Base-by-base conservation (phyloP, 2,797 vertebrate genomes). In the Alauda arvensis region DNA sequence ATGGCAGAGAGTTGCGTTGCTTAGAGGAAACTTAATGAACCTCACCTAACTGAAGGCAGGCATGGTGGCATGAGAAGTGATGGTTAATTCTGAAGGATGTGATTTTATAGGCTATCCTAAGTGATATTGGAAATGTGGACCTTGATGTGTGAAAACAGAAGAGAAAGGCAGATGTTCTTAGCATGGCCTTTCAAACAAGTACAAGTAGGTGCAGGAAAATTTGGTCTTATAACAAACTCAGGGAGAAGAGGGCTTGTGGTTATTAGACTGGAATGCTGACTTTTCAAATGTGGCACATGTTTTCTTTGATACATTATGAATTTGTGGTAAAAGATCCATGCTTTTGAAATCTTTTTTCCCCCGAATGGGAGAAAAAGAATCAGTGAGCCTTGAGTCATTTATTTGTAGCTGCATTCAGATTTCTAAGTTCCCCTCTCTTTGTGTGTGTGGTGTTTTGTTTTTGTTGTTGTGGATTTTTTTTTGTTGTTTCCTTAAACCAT, bases 401-500 rank as follows among this genome's bases (percentile, higher is more conserved):
- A 16, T 69, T 57, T 63, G 21, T 69, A 83, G 39, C 43, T 68
- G n/a, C 43, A 42, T 25, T 69, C 39, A 61, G 14, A 76, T 51
- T 71, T 71, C 21, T 33, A 45, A 45, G 6, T 60, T 67, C 4
- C 57, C 12, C 9, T 48, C 51, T 43, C n/a, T 51, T 43, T 14
- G 3, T 55, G 12, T 9, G 37, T 39, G 37, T 29, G 18, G 28
- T 59, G 25, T 37, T 18, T 57, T 33, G 14, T 24, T 37, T 8
- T 26, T 57, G 24, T 57, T 57, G 33, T 57, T 33, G 7, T 56
- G 15, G 25, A 13, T 19, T 28, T 28, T 28, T 28, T 28, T 24
- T 12, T 8, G 8, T 13, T 8, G 5, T 8, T 20, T 24, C 25
- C 14, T 5, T 3, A 29, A 40, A 20, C 4, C 3, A 2, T 29